A percentile compares a stretch with the other conserved stretches of the same genome.
These are phyloP conservation scores for Ciconia boyciana DNA, from an alignment of 2,113 vertebrate species.

Conservation along the genomic window DNA sequence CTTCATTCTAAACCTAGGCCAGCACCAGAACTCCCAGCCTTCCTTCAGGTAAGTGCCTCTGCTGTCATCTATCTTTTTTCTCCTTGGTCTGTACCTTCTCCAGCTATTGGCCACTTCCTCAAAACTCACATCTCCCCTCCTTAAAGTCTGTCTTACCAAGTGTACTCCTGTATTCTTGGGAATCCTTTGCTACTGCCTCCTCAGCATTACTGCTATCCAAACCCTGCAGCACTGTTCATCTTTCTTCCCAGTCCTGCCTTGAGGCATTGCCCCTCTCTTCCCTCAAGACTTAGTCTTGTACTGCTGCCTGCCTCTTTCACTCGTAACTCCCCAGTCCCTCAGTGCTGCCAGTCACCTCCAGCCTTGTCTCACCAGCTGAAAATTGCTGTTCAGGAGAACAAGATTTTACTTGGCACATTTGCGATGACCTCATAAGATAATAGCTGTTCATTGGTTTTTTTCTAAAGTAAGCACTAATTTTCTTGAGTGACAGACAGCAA, in stretches of 20 bases:
- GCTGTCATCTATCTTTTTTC: background rate
- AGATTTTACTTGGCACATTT: background rate
- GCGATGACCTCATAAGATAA: background rate
- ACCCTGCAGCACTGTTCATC: background rate
- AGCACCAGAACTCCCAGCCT: background rate
- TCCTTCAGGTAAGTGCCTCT: background rate
- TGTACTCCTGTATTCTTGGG: background rate
- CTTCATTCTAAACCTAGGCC: background rate
- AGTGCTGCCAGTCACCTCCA: background rate
- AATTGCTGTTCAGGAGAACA: background rate
- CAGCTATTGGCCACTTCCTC: background rate
- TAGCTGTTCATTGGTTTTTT: background rate
- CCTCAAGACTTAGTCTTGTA: fast-evolving
- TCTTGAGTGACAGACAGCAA: background rate
- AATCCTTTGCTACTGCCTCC: background rate
- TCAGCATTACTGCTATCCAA: background rate
- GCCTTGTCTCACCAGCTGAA: background rate
- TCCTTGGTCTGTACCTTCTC: background rate
- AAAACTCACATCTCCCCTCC: background rate
- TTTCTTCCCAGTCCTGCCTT: background rate
- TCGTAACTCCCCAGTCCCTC: background rate
- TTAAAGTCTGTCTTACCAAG: background rate
- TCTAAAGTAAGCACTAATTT: background rate
- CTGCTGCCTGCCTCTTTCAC: background rate
- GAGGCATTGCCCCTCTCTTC: background rate